These are phyloP conservation scores for Timema podura DNA, from an alignment of 2,888 invertebrate species.

Conservation along the genomic window DNA sequence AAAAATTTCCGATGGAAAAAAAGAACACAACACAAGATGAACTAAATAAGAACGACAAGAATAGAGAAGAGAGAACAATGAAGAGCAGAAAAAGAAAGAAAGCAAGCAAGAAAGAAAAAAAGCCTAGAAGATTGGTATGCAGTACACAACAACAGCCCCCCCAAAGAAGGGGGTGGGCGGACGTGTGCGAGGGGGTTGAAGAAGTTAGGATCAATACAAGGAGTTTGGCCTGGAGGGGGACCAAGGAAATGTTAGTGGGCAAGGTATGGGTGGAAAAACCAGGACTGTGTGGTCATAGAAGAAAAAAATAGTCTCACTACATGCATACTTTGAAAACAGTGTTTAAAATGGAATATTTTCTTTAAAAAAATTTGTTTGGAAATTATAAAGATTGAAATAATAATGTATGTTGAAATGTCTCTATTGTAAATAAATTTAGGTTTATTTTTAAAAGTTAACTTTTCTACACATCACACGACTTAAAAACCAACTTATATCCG, in stretches of 20 bases:
- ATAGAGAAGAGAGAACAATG: slow-evolving; percentile 14
- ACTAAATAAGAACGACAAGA: slow-evolving; percentile 14
- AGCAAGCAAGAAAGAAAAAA: slow-evolving; percentile 19
- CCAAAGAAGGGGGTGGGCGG: slow-evolving; percentile 15
- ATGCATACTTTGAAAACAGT: too few species aligned
- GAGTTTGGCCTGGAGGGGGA: slow-evolving; percentile 23
- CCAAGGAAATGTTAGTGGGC: background rate
- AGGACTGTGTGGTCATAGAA: background rate
- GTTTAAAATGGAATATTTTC: too few species aligned
- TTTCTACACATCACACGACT: too few species aligned
- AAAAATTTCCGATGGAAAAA: background rate
- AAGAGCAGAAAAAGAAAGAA: slow-evolving; percentile 17
- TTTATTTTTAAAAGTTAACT: too few species aligned
- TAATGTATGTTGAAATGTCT: too few species aligned
- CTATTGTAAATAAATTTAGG: too few species aligned
- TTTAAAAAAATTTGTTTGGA: too few species aligned
- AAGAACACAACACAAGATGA: slow-evolving; percentile 3
- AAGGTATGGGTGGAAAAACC: background rate
- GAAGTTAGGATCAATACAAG: slow-evolving; percentile 28
- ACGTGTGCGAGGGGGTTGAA: slow-evolving; percentile 20
- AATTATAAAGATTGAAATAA: too few species aligned
- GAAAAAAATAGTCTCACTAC: too few species aligned
- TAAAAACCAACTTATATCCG: too few species aligned
- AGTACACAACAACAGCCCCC: slow-evolving; percentile 27
- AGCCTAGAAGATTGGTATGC: slow-evolving; percentile 29